These are phyloP conservation scores for Lonchura striata DNA, from an alignment of 2,113 vertebrate species.

Conservation along the genomic window DNA sequence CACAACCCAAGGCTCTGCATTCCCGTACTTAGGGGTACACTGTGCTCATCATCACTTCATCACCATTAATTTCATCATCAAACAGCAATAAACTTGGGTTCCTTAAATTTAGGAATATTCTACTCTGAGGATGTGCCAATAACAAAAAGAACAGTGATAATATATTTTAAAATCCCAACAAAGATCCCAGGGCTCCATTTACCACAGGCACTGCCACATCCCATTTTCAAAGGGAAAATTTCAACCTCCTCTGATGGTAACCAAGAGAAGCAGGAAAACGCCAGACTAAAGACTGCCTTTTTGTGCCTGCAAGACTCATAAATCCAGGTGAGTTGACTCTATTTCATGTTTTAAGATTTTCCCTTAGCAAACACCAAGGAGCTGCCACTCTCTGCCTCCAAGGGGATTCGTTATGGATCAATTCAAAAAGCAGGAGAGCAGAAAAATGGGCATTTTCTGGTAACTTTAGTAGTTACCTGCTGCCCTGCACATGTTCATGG, in stretches of 20 bases:
- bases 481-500: neutral
- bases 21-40: neutral
- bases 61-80: neutral
- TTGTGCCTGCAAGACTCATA: neutral
- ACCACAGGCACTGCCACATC: neutral
- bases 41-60: fast-evolving
- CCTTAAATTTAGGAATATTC: neutral
- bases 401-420: neutral
- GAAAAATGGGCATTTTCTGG: neutral
- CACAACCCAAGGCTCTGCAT: neutral
- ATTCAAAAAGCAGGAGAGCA: neutral
- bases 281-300: neutral
- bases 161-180: neutral
- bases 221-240: neutral
- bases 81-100: neutral
- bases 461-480: neutral
- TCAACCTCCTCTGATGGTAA: neutral
- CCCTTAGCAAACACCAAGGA: neutral
- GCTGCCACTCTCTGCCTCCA: neutral
- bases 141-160: neutral
- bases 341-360: neutral
- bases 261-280: neutral
- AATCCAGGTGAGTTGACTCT: neutral
- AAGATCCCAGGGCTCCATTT: neutral
- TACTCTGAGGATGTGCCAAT: fast-evolving